Percentiles rank a stretch among this genome's conserved stretches.
phyloP scores from a whole-genome alignment of 1,140 invertebrate species.

The Eueides isabella region DNA sequence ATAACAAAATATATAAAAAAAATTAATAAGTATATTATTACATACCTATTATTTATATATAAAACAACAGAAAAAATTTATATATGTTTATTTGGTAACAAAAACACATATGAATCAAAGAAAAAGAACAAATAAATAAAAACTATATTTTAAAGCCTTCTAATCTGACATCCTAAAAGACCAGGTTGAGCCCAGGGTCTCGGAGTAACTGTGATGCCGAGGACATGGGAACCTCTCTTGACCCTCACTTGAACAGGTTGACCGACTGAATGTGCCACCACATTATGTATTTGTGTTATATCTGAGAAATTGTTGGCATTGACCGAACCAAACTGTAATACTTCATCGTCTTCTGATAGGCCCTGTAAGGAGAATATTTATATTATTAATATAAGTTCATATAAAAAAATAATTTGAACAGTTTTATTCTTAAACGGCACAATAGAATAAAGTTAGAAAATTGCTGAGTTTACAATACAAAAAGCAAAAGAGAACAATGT shows the following conservation, averaged over 20 bases:
- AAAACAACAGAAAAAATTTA: no score
- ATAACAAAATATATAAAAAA: no score
- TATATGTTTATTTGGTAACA: no score
- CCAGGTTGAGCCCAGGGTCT: conserved; percentile 88
- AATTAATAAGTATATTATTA: no score
- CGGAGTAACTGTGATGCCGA: conserved; percentile 85
- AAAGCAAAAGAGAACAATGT: no score
- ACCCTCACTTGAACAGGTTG: conserved; percentile 84
- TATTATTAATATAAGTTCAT: no score
- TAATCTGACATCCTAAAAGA: conserved; percentile 88
- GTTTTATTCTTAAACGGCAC: no score
- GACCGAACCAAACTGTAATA: conserved; percentile 93
- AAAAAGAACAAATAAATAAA: not conserved
- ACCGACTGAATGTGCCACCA: conserved; percentile 90
- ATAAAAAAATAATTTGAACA: no score
- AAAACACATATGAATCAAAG: no score
- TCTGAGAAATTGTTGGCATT: conserved; percentile 88
- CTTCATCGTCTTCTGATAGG: conserved; percentile 87
- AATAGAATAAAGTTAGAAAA: no score
- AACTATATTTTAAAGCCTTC: conserved; percentile 26
- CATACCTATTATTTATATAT: no score
- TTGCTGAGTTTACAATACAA: no score
- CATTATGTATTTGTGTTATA: conserved; percentile 85
- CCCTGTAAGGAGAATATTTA: conserved; percentile 86
- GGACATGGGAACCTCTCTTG: conserved; percentile 79